Evolutionary conservation across 2,113 vertebrate genomes (phyloP), one percentile per base, ranked within the genome.

Genomic region (Rhynchopsitta pachyrhyncha): DNA sequence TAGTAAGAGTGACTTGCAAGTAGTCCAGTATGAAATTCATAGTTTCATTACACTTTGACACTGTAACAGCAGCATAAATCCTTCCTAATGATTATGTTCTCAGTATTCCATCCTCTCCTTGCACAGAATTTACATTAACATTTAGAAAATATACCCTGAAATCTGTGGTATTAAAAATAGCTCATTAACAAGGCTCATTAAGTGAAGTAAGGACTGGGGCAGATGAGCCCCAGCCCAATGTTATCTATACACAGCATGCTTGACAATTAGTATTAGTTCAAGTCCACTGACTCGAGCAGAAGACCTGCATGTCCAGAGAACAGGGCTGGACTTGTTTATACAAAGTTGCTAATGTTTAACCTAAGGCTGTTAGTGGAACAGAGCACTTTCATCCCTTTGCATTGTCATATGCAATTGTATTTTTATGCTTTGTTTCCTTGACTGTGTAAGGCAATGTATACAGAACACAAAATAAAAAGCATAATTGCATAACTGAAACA

Each of bases 381-480:
- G 11, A 76, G 17, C 18, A 13, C 31, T 86, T 59, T 16, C 18
- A 67, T n/a, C 19, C 18, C 15, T 39, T 25, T 37, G 4, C 11
- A 9, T 24, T 52, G 11, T 29, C 37, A 35, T 19, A 7, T 18
- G 6, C 20, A 63, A 0, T n/a, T 71, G 8, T 39, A 62, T 47
- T 88, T 84, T 78, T 37, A 27, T 13, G 11, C 28, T 10, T 82
- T 6, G 5, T 35, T 66, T 47, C 60, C 83, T 82, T 70, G 10
- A n/a, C 31, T 39, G 2, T 7, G 2, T 50, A 64, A 79, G 9
- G 13, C 28, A 57, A 8, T 0, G 0, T 7, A 5, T 47, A 62
- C 14, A 74, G 39, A 74, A 75, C 1, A 33, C 13, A 59, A 63
- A 77, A 22, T 25, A 41, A 52, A 44, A 59, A 29, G 17, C 5